phyloP scores from a whole-genome alignment of 2,113 vertebrate species.

The Acrocephalus arundinaceus region DNA sequence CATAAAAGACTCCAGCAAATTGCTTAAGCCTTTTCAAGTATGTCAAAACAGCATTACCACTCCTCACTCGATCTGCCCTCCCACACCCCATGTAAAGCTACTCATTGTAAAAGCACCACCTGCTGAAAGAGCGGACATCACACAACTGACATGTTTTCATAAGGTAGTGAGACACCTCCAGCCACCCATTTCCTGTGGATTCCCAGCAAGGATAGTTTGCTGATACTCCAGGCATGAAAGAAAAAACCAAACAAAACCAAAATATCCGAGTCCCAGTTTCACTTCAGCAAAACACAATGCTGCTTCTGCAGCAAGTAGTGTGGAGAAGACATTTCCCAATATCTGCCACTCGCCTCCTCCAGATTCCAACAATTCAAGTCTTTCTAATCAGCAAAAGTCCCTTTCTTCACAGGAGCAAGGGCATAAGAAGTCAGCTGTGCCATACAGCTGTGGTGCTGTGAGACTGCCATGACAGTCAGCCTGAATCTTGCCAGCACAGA shows the following conservation, averaged over 20 bases:
- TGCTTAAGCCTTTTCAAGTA: background rate
- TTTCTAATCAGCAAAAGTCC: background rate
- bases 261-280: background rate
- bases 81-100: background rate
- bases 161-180: background rate
- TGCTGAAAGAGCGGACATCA: background rate
- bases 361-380: background rate
- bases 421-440: background rate
- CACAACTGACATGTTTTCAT: background rate
- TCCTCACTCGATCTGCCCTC: background rate
- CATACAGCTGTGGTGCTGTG: rapidly evolving
- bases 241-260: background rate
- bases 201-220: background rate
- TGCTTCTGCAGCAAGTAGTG: background rate
- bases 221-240: background rate
- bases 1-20: background rate
- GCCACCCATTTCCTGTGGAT: background rate
- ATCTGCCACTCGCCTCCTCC: background rate
- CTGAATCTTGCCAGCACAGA: background rate
- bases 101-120: background rate
- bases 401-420: background rate
- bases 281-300: background rate
- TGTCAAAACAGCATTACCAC: background rate
- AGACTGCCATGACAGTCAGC: background rate
- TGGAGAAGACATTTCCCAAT: background rate